Evolutionary conservation across 2,888 invertebrate species (phyloP).

Genomic region (Erebia ligea): DNA sequence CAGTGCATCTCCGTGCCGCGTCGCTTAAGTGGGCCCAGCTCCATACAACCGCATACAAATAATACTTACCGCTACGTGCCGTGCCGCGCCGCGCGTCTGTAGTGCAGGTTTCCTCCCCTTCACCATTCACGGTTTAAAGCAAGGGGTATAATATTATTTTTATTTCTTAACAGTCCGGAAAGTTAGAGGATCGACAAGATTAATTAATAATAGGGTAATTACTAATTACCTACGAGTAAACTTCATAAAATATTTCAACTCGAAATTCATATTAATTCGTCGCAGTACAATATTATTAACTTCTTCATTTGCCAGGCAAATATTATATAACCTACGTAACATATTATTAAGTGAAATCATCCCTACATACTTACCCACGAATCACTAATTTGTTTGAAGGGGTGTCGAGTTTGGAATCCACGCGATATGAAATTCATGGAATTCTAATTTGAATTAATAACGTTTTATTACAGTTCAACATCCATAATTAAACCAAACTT

Average conservation of each 20-base stretch:
- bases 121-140: no score
- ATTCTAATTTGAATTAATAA: slow-evolving; percentile 27
- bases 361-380: neutral
- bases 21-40: no score
- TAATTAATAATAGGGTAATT: no score
- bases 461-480: slow-evolving; percentile 28
- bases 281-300: neutral
- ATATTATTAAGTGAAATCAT: slow-evolving; percentile 4
- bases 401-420: slow-evolving; percentile 13
- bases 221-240: no score
- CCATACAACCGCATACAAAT: no score
- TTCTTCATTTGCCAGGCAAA: neutral
- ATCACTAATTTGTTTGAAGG: slow-evolving; percentile 27
- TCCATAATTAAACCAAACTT: slow-evolving; percentile 17
- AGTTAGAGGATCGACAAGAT: no score
- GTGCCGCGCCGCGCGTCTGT: no score
- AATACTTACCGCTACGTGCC: no score
- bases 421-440: slow-evolving; percentile 27
- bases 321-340: neutral
- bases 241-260: neutral
- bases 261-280: neutral
- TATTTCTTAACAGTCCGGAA: no score
- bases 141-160: no score
- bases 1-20: no score
- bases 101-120: no score